Conservation (phyloP, 2,888 invertebrate species). For the Cerastis leucographa region DNA sequence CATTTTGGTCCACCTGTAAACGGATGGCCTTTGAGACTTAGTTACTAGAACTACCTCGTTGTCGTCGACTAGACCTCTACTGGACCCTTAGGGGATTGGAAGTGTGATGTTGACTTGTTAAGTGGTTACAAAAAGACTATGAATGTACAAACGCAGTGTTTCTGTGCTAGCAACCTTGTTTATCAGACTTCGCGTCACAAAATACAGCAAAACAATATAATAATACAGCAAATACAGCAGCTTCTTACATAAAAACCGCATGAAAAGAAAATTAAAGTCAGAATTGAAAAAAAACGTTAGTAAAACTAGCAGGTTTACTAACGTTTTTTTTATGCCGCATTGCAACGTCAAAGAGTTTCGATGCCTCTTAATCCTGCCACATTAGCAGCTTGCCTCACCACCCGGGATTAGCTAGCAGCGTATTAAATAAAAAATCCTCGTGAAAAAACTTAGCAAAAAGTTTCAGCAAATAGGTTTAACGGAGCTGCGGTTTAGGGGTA, state of each 20-base stretch:
- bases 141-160: background rate
- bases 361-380: constrained; percentile 44
- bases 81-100: background rate
- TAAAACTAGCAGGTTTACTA: too few relatives aligned
- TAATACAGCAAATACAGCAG: too few relatives aligned
- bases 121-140: background rate
- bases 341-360: constrained; percentile 33
- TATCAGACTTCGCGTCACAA: too few relatives aligned
- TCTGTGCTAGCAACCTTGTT: background rate
- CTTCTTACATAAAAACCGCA: background rate
- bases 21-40: background rate
- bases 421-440: constrained; percentile 38
- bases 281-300: background rate
- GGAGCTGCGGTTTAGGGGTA: constrained; percentile 10
- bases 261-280: background rate
- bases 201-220: too few relatives aligned
- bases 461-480: constrained; percentile 45
- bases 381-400: constrained; percentile 42
- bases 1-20: too few relatives aligned
- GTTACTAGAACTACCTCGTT: background rate
- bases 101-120: background rate
- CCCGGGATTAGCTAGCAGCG: constrained; percentile 27
- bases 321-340: background rate
- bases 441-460: constrained; percentile 38
- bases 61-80: background rate